Evolutionary conservation across 2,888 invertebrate species (phyloP).

Genomic region (Ophioninae sp.): DNA sequence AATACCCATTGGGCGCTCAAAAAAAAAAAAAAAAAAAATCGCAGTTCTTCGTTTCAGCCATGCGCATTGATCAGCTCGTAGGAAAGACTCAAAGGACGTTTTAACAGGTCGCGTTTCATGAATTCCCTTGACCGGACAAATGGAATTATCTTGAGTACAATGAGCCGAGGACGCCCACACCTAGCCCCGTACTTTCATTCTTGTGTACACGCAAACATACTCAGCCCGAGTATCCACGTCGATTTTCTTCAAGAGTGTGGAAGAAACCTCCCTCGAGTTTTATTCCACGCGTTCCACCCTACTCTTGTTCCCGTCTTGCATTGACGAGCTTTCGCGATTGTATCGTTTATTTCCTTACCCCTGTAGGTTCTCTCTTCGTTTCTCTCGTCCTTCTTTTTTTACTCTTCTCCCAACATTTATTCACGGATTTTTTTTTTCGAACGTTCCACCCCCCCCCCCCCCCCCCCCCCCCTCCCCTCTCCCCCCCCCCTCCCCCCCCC

Average conservation of each 20-base stretch:
- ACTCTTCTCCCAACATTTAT: slow-evolving; percentile 21
- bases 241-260: slow-evolving; percentile 40
- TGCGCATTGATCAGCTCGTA: slow-evolving; percentile 5
- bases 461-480: slow-evolving; percentile 8
- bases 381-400: slow-evolving; percentile 62
- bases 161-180: slow-evolving; percentile 58
- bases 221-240: slow-evolving; percentile 5
- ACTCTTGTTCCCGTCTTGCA: slow-evolving; percentile 62
- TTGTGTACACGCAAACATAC: slow-evolving; percentile 7
- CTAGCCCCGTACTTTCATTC: slow-evolving; percentile 11
- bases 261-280: slow-evolving; percentile 38
- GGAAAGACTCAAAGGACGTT: slow-evolving; percentile 73
- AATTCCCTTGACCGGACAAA: slow-evolving; percentile 75
- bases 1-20: slow-evolving; percentile 8
- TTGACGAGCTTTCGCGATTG: slow-evolving; percentile 73
- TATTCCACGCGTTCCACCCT: slow-evolving; percentile 54
- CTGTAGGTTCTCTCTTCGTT: slow-evolving; percentile 66
- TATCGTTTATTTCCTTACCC: slow-evolving; percentile 76
- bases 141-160: slow-evolving; percentile 73
- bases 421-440: slow-evolving; percentile 17
- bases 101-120: slow-evolving; percentile 78
- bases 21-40: too few species aligned
- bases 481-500: too few species aligned
- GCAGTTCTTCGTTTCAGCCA: background rate
- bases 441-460: slow-evolving; percentile 7